Evolutionary conservation across 2,888 invertebrate species (phyloP), one percentile per base, ranked within the genome.

Genomic region (Odontothrips loti): DNA sequence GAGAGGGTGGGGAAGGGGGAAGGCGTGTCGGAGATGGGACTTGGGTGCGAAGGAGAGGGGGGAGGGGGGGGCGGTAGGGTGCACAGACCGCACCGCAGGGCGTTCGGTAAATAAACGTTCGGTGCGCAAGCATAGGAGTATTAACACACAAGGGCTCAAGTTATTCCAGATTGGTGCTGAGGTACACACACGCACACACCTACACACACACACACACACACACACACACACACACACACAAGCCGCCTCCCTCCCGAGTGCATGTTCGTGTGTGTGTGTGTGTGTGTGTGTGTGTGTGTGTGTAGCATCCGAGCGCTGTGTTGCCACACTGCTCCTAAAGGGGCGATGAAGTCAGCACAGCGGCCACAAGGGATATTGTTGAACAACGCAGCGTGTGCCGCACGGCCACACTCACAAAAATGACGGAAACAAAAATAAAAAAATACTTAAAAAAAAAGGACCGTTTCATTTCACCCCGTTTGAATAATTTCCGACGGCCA

Each of bases 141-240:
- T 51, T 51, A 51, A 51, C 51, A 51, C 51, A 51, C 51, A 51
- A n/a, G 51, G 51, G 51, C 51, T 51, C 51, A n/a, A 63, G n/a
- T 68, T 68, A 68, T 68, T 68, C 68, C 68, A 68, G 68, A 68
- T 68, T 23, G 68, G 68, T 68, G 68, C 68, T 8, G 68, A 51
- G 68, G 68, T 68, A 68, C 51, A 51, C 51, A 51, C 51, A 51
- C 51, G 51, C 51, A 51, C 51, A 8, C 51, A 51, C 51, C 15
- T 17, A 8, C 51, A 6, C 51, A 51, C 51, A 51, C 51, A 51
- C 51, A 8, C 51, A 51, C 51, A 51, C 51, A 51, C 51, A 17
- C 51, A 51, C 17, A 51, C 51, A 51, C n/a, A n/a, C n/a, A n/a
- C n/a, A n/a, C n/a, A n/a, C n/a, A n/a, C n/a, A n/a, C n/a, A n/a